These are phyloP conservation scores for Leptarthrus brevirostris DNA, from an alignment of 2,888 invertebrate genomes.

Conservation along the genomic window DNA sequence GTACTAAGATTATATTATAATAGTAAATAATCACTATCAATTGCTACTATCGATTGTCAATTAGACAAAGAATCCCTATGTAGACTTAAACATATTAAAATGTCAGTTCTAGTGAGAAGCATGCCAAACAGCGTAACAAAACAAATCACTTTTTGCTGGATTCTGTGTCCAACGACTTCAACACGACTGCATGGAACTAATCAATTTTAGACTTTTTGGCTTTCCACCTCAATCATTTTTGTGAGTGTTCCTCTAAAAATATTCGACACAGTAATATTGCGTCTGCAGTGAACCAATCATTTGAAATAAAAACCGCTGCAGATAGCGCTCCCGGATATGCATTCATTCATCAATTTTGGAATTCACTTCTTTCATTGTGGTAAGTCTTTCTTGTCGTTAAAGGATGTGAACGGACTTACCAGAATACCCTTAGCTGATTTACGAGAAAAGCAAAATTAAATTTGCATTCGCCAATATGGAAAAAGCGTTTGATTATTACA, in stretches of 20 bases:
- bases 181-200: neutral
- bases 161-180: slow-evolving; percentile 9
- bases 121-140: slow-evolving; percentile 2
- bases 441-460: neutral
- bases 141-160: neutral
- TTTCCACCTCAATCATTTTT: neutral
- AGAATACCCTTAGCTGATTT: neutral
- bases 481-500: neutral
- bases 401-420: too few relatives aligned
- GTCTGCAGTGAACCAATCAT: too few relatives aligned
- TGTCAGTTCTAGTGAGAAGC: slow-evolving; percentile 8
- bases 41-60: too few relatives aligned
- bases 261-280: too few relatives aligned
- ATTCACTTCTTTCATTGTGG: neutral
- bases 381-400: neutral
- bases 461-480: neutral
- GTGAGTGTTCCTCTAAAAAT: neutral
- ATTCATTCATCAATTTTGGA: too few relatives aligned
- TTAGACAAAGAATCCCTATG: too few relatives aligned
- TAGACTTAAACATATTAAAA: slow-evolving; percentile 6
- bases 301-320: too few relatives aligned
- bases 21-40: too few relatives aligned
- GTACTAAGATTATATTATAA: too few relatives aligned
- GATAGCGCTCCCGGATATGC: too few relatives aligned
- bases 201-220: neutral